These are phyloP conservation scores for Digitonthophagus gazella DNA, from an alignment of 2,888 invertebrate species.

Conservation along the genomic window DNA sequence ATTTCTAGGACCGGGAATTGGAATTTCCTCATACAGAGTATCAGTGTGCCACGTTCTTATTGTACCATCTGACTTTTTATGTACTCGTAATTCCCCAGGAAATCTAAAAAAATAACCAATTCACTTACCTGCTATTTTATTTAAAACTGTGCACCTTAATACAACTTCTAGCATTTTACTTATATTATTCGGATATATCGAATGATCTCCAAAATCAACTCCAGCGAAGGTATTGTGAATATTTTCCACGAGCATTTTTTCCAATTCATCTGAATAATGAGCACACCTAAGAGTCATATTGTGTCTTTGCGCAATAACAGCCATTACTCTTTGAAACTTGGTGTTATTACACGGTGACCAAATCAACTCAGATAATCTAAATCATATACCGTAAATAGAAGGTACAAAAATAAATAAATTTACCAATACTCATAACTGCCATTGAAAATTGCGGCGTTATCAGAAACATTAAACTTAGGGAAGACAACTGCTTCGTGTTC, in stretches of 20 bases:
- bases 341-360: constrained; percentile 24
- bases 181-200: constrained; percentile 43
- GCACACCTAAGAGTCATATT: constrained; percentile 19
- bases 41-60: constrained; percentile 64
- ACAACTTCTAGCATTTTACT: neutral
- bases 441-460: neutral
- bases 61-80: constrained; percentile 30
- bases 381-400: constrained; percentile 12
- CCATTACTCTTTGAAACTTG: constrained; percentile 14
- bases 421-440: neutral
- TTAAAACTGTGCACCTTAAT: neutral
- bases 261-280: constrained; percentile 33
- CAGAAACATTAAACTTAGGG: constrained; percentile 15
- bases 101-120: constrained; percentile 51
- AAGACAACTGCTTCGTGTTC: constrained; percentile 44
- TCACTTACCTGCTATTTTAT: too few species aligned
- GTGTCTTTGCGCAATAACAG: constrained; percentile 8
- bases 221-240: constrained; percentile 52
- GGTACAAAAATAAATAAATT: neutral
- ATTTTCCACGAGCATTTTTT: constrained; percentile 30
- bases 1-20: constrained; percentile 37
- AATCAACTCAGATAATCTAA: constrained; percentile 19
- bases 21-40: constrained; percentile 51
- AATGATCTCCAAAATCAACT: constrained; percentile 59
- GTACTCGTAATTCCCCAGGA: constrained; percentile 60